Conservation (phyloP, 2,797 vertebrate species). For the Hypotaenidia philippensis region DNA sequence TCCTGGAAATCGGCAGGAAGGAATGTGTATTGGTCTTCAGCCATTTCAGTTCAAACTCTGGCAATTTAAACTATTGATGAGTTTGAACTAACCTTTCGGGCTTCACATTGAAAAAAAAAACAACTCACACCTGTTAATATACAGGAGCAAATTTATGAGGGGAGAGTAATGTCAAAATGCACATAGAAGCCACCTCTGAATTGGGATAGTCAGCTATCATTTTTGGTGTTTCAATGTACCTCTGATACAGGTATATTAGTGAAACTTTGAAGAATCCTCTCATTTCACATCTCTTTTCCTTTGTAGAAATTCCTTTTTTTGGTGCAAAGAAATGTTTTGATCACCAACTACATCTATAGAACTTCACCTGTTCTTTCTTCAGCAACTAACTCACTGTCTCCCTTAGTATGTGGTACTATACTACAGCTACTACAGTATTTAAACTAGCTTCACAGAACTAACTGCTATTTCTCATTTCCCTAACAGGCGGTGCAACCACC, state of each 20-base stretch:
- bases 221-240: background rate
- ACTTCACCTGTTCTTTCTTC: background rate
- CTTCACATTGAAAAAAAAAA: background rate
- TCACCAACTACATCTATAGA: background rate
- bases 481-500: background rate
- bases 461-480: background rate
- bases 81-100: background rate
- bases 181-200: accelerated
- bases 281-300: background rate
- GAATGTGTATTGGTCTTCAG: background rate
- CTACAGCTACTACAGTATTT: background rate
- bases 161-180: background rate
- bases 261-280: background rate
- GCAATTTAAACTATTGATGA: background rate
- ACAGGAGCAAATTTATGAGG: accelerated
- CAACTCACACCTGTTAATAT: background rate
- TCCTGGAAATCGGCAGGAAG: constrained; percentile 1
- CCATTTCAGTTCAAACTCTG: background rate
- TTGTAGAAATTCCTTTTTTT: background rate
- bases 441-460: background rate
- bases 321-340: background rate
- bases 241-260: background rate
- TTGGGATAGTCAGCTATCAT: background rate
- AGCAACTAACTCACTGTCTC: background rate
- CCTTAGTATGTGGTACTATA: background rate